These are phyloP conservation scores for Polypedilum vanderplanki DNA, from an alignment of 1,140 invertebrate genomes.

Conservation along the genomic window DNA sequence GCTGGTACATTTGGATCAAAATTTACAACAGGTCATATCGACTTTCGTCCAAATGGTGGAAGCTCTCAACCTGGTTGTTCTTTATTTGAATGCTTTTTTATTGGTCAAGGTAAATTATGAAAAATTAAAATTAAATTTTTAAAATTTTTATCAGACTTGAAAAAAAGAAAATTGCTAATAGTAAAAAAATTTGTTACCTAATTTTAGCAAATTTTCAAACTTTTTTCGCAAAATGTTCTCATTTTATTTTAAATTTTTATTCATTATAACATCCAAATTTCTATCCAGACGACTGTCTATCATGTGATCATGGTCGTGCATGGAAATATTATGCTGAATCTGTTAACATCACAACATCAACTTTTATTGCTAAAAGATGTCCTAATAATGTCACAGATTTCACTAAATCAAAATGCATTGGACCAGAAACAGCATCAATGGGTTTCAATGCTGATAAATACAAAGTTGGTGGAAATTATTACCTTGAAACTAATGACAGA, in stretches of 20 bases:
- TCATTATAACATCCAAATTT: too few relatives aligned
- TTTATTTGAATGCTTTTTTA: too few relatives aligned
- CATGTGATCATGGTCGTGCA: neutral
- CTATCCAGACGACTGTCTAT: slow-evolving; percentile 52
- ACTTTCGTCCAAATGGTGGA: slow-evolving; percentile 70
- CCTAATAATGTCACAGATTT: neutral
- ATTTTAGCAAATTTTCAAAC: too few relatives aligned
- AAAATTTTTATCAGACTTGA: too few relatives aligned
- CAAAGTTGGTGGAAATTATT: neutral
- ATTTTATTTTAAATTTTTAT: too few relatives aligned
- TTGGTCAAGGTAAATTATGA: too few relatives aligned
- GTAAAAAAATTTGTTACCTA: too few relatives aligned
- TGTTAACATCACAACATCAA: neutral
- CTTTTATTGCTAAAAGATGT: neutral
- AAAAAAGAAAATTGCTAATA: too few relatives aligned
- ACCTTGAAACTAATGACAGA: neutral
- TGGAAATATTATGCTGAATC: neutral
- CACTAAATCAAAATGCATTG: neutral
- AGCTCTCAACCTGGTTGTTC: slow-evolving; percentile 50
- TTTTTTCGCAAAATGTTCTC: too few relatives aligned
- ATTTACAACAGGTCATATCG: slow-evolving; percentile 57
- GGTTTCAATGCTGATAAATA: neutral
- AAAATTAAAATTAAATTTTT: too few relatives aligned
- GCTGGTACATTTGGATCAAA: slow-evolving; percentile 63
- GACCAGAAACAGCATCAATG: neutral